A percentile compares a stretch with the other conserved stretches of the same genome.
Evolutionary conservation across 1,140 invertebrate genomes (phyloP).

Genomic region (Pararge aegeria): DNA sequence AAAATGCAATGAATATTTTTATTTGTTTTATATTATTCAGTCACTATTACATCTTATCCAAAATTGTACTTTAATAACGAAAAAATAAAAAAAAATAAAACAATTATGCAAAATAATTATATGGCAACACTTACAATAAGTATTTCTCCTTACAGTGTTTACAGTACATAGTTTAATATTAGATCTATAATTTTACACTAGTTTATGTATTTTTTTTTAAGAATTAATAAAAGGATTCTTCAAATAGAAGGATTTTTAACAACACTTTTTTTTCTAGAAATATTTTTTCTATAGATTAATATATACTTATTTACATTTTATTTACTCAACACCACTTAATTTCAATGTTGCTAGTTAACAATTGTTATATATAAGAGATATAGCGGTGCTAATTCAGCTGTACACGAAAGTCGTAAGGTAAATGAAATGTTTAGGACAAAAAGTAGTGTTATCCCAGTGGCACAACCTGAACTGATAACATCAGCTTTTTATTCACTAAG

Average conservation of each 20-base stretch:
- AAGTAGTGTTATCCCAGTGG: too few relatives aligned
- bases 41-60: slow-evolving; percentile 11
- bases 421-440: too few relatives aligned
- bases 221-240: neutral
- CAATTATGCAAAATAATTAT: neutral
- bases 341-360: neutral
- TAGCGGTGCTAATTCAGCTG: too few relatives aligned
- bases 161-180: neutral
- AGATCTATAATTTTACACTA: neutral
- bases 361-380: neutral
- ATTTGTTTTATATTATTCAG: slow-evolving; percentile 18
- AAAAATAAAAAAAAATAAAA: neutral
- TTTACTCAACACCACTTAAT: too few relatives aligned
- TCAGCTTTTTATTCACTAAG: too few relatives aligned
- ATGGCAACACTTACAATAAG: slow-evolving; percentile 3
- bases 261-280: neutral
- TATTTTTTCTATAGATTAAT: neutral
- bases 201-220: too few relatives aligned
- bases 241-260: neutral
- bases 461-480: too few relatives aligned
- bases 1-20: slow-evolving; percentile 24
- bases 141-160: neutral
- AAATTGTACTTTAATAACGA: neutral
- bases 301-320: neutral
- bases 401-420: too few relatives aligned